A percentile compares a stretch with the other conserved stretches of the same genome.
Evolutionary conservation across 2,797 vertebrate species (phyloP).

Genomic region (Myotis myotis): DNA sequence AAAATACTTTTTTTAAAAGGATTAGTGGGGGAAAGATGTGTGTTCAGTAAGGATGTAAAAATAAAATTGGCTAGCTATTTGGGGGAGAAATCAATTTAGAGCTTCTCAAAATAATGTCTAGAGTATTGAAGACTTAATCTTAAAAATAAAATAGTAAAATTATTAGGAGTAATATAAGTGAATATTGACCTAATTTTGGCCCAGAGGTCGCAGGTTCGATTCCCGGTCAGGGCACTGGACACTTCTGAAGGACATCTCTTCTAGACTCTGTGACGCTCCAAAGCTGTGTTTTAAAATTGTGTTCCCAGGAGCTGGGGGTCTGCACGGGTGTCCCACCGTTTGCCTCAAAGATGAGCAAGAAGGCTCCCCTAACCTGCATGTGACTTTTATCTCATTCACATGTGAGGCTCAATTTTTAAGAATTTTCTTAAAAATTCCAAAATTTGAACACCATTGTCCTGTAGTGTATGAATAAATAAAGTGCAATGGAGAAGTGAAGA

Average conservation of each 20-base stretch:
- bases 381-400: not conserved
- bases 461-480: not conserved
- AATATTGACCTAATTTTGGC: not conserved
- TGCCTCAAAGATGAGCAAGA: not conserved
- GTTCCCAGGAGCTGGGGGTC: not conserved
- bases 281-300: not conserved
- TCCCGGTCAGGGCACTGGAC: not conserved
- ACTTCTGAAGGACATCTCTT: not conserved
- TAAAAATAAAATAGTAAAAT: conserved; percentile 13
- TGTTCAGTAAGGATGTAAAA: not conserved
- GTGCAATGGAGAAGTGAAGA: not conserved
- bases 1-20: too few relatives aligned
- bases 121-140: not conserved
- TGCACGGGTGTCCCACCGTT: not conserved
- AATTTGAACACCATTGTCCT: not conserved
- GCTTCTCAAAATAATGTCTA: not conserved
- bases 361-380: not conserved
- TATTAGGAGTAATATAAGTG: not conserved
- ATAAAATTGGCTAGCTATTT: not conserved
- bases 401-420: not conserved
- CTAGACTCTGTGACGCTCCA: not conserved
- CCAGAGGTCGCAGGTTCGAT: too few relatives aligned
- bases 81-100: not conserved
- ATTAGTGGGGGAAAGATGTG: not conserved
- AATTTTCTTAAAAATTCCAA: not conserved